These are phyloP conservation scores for Garrulus glandarius DNA, from an alignment of 2,797 vertebrate species.

Conservation along the genomic window DNA sequence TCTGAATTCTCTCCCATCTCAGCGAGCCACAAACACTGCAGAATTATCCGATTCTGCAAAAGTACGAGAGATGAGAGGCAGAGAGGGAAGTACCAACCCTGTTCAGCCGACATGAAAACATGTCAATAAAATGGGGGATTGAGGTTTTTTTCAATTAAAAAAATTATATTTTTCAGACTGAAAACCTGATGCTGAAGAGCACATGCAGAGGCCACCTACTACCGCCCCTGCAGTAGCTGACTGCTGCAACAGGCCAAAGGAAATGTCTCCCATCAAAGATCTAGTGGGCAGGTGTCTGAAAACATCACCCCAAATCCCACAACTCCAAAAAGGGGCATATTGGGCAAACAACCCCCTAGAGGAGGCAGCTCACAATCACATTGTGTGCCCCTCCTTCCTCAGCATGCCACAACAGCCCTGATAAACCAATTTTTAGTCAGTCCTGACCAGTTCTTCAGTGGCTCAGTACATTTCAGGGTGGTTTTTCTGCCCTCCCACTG, in stretches of 20 bases:
- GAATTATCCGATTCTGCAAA: neutral
- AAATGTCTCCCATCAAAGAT: fast-evolving
- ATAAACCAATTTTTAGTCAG: neutral
- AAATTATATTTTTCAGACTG: neutral
- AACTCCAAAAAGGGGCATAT: neutral
- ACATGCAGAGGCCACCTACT: neutral
- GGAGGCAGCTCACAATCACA: neutral
- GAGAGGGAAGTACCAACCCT: fast-evolving
- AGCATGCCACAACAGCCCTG: too few relatives aligned
- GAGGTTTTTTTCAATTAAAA: neutral
- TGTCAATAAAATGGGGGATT: neutral
- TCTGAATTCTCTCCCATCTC: neutral
- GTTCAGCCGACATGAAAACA: neutral
- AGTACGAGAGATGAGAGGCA: fast-evolving
- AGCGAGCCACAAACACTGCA: neutral
- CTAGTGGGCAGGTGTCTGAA: neutral
- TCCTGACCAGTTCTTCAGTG: neutral
- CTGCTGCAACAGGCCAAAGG: neutral
- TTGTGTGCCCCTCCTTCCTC: neutral
- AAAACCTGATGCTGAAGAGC: neutral
- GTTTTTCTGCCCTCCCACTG: fast-evolving
- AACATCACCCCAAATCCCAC: neutral
- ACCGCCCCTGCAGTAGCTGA: neutral
- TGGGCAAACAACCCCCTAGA: neutral
- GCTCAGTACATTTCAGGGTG: neutral